Evolutionary conservation across 2,888 invertebrate genomes (phyloP).

Genomic region (Lutraria lutraria): DNA sequence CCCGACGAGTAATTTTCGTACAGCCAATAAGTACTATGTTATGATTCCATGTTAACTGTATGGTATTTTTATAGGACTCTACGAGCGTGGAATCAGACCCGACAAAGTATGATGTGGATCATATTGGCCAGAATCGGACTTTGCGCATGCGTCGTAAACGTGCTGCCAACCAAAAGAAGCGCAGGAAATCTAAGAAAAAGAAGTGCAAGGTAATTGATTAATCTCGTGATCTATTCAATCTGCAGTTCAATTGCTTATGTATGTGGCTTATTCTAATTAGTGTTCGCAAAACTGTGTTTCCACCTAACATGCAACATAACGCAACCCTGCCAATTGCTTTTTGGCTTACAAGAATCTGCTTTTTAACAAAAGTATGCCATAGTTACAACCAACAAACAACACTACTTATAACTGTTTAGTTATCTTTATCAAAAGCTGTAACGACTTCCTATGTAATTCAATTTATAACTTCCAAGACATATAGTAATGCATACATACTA

Average conservation of each 20-base stretch:
- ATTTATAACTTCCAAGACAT: too few relatives aligned
- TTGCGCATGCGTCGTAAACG: neutral
- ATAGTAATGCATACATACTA: too few relatives aligned
- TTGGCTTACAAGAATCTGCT: neutral
- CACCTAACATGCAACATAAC: neutral
- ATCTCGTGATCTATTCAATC: neutral
- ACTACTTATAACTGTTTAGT: too few relatives aligned
- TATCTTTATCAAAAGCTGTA: too few relatives aligned
- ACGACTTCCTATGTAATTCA: too few relatives aligned
- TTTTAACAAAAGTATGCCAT: neutral
- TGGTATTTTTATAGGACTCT: neutral
- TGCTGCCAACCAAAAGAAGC: neutral
- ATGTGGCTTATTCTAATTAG: too few relatives aligned
- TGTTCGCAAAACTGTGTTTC: neutral
- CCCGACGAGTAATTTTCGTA: too few relatives aligned
- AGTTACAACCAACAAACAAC: too few relatives aligned
- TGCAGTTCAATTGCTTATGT: neutral
- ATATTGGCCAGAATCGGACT: neutral
- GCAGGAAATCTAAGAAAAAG: neutral
- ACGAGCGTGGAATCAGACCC: neutral
- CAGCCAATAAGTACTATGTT: too few relatives aligned
- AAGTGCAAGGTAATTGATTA: slow-evolving; percentile 13
- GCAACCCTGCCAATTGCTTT: neutral
- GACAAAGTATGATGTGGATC: neutral
- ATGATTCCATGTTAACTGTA: neutral